These are phyloP conservation scores for Characodon lateralis DNA, from an alignment of 2,797 vertebrate species.

Conservation along the genomic window DNA sequence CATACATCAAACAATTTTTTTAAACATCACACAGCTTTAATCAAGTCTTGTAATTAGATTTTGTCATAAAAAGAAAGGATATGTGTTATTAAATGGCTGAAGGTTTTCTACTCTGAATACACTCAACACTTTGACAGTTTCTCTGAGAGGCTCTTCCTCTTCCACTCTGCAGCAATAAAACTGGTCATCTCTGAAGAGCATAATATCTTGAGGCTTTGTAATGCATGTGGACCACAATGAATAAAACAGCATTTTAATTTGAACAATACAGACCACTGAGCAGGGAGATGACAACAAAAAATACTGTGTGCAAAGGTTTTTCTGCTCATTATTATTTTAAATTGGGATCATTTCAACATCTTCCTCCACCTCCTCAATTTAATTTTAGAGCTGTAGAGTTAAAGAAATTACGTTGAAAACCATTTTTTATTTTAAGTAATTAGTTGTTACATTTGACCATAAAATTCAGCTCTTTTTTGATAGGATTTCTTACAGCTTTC, in stretches of 20 bases:
- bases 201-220: slow-evolving; percentile 39
- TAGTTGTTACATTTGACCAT: background rate
- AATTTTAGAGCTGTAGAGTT: background rate
- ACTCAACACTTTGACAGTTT: background rate
- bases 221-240: slow-evolving; percentile 24
- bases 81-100: slow-evolving; percentile 50
- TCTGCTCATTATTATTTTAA: background rate
- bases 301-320: background rate
- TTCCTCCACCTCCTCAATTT: background rate
- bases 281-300: slow-evolving; percentile 14
- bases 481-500: background rate
- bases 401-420: background rate
- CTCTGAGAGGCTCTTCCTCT: slow-evolving; percentile 11
- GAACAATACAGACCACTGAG: slow-evolving; percentile 19
- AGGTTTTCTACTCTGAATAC: slow-evolving; percentile 30
- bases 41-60: slow-evolving; percentile 60
- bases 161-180: slow-evolving; percentile 45
- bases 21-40: slow-evolving; percentile 56
- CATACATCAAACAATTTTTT: slow-evolving; percentile 60
- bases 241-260: slow-evolving; percentile 41
- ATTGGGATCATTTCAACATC: background rate
- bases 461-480: background rate
- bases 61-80: slow-evolving; percentile 44
- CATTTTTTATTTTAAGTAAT: background rate
- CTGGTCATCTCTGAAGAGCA: slow-evolving; percentile 47